Conservation (phyloP, 2,888 invertebrate species). For the Napeogenes sylphis region DNA sequence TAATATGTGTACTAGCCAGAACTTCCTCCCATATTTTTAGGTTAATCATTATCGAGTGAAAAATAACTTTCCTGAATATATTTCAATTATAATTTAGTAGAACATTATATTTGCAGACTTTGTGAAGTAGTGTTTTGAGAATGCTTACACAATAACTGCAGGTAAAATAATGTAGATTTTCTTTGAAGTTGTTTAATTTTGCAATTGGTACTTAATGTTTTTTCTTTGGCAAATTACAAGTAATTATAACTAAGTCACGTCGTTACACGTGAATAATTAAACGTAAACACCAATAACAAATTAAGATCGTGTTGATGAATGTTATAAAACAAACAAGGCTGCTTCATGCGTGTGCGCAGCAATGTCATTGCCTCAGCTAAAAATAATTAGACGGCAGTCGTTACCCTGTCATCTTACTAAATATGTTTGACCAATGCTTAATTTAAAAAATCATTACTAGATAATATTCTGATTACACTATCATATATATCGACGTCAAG, state of each 20-base stretch:
- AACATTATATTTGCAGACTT: too few species aligned
- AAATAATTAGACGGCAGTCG: slow-evolving; percentile 30
- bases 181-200: background rate
- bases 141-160: background rate
- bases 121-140: background rate
- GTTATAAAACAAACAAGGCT: slow-evolving; percentile 28
- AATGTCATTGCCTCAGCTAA: slow-evolving; percentile 40
- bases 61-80: background rate
- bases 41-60: background rate
- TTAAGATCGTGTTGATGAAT: slow-evolving; percentile 20
- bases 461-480: background rate
- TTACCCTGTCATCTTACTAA: slow-evolving; percentile 15
- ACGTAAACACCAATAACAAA: slow-evolving; percentile 10
- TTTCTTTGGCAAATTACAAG: too few species aligned
- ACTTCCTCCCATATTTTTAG: background rate
- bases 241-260: too few species aligned
- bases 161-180: background rate
- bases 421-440: slow-evolving; percentile 22
- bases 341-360: slow-evolving; percentile 24
- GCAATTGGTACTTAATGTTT: too few species aligned
- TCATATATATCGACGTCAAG: background rate
- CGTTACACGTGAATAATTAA: background rate
- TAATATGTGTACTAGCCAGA: slow-evolving; percentile 4
- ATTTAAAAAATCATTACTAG: background rate
- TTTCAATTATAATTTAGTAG: background rate